Evolutionary conservation across 1,140 invertebrate species (phyloP).

Genomic region (Halictus rubicundus): DNA sequence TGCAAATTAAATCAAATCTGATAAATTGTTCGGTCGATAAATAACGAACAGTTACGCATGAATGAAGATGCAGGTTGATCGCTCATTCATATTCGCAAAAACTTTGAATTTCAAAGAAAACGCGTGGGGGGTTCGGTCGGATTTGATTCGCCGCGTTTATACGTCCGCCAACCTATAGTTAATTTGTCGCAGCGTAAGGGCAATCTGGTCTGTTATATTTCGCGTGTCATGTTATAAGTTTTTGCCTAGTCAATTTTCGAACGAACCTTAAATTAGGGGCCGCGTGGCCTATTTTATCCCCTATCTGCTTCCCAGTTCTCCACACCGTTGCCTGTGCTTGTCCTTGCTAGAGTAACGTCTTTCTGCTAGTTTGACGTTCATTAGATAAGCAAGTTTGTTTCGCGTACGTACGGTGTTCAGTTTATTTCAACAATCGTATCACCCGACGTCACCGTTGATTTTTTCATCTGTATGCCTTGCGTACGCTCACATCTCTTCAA

Average conservation of each 20-base stretch:
- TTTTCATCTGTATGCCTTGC: constrained; percentile 62
- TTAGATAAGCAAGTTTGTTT: constrained; percentile 54
- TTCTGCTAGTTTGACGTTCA: constrained; percentile 59
- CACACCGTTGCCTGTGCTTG: constrained; percentile 34
- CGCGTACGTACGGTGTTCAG: constrained; percentile 32
- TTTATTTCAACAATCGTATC: constrained; percentile 27
- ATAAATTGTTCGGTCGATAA: background rate
- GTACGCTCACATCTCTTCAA: constrained; percentile 51
- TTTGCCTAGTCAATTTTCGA: constrained; percentile 38
- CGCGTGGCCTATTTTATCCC: constrained; percentile 52
- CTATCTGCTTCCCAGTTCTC: constrained; percentile 26
- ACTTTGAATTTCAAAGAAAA: background rate
- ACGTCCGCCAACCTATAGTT: background rate
- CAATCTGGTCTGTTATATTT: background rate
- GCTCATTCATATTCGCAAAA: background rate
- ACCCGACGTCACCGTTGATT: constrained; percentile 23
- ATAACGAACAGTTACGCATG: background rate
- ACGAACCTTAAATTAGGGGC: constrained; percentile 35
- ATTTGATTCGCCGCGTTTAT: background rate
- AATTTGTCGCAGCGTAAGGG: background rate
- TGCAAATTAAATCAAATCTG: background rate
- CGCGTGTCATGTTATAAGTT: background rate
- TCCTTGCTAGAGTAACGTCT: constrained; percentile 52
- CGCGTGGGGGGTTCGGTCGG: too few relatives aligned
- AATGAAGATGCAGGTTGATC: background rate